A percentile compares a stretch with the other conserved stretches of the same genome.
Conservation (phyloP, 2,113 vertebrate genomes). For the Pimephales promelas region DNA sequence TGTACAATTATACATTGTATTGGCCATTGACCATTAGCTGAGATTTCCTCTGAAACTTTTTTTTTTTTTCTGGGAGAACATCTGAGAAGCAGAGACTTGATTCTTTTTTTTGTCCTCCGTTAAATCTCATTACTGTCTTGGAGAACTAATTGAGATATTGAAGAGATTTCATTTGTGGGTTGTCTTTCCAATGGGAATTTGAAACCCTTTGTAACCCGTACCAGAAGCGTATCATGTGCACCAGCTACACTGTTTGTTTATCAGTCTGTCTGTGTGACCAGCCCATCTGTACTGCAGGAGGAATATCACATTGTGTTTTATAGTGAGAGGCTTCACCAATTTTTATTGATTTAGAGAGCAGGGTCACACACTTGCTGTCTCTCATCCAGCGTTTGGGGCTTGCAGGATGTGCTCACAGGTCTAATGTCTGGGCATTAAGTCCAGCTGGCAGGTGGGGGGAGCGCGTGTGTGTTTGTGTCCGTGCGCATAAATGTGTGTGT, state of each 20-base stretch:
- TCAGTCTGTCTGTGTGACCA: slow-evolving; percentile 26
- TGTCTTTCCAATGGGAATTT: neutral
- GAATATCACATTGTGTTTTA: slow-evolving; percentile 57
- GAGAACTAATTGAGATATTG: neutral
- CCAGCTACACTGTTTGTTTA: slow-evolving; percentile 21
- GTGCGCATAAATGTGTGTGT: slow-evolving; percentile 42
- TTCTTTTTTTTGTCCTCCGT: neutral
- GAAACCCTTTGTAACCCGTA: slow-evolving; percentile 10
- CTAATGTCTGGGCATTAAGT: slow-evolving; percentile 70
- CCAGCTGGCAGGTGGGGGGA: slow-evolving; percentile 69
- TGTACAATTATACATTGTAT: no score
- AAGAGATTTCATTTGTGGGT: neutral
- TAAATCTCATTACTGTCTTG: neutral
- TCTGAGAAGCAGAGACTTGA: neutral
- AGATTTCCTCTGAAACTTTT: neutral
- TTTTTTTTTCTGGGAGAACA: neutral
- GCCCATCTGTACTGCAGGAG: slow-evolving; percentile 41
- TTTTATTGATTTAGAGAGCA: slow-evolving; percentile 57
- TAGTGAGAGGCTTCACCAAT: slow-evolving; percentile 50
- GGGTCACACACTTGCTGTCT: slow-evolving; percentile 50
- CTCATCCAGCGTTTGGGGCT: slow-evolving; percentile 10
- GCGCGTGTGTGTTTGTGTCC: slow-evolving; percentile 42
- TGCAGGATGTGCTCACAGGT: slow-evolving; percentile 57
- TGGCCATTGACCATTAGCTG: no score
- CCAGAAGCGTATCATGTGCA: slow-evolving; percentile 14